Evolutionary conservation across 2,797 vertebrate species (phyloP).

Genomic region (Catharus ustulatus): DNA sequence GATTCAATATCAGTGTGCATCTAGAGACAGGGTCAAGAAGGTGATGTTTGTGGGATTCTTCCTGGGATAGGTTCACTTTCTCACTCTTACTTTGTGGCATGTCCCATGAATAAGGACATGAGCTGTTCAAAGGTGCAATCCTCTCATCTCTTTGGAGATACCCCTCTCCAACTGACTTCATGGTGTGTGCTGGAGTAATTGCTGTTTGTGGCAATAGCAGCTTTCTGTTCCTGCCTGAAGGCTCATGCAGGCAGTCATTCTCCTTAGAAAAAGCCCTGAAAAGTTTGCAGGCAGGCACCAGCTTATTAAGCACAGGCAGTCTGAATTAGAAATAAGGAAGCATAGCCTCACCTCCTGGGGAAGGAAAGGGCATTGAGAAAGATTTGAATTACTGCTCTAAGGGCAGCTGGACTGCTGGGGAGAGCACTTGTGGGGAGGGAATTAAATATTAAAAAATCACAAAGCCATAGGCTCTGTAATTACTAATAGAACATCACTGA

Average conservation of each 20-base stretch:
- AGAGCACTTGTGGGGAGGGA: neutral
- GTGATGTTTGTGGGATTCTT: neutral
- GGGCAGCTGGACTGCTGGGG: neutral
- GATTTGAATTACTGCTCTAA: neutral
- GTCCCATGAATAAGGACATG: neutral
- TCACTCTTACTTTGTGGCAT: neutral
- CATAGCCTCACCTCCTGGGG: neutral
- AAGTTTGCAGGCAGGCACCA: neutral
- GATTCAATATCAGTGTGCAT: rapidly evolving
- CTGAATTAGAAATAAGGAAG: neutral
- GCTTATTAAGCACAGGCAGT: neutral
- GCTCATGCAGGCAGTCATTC: neutral
- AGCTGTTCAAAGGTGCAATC: neutral
- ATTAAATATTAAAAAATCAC: constrained; percentile 29
- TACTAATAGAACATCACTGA: neutral
- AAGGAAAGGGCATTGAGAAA: neutral
- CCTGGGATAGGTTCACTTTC: neutral
- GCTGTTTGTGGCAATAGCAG: neutral
- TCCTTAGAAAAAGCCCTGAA: neutral
- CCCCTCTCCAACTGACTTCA: rapidly evolving
- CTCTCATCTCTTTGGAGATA: neutral
- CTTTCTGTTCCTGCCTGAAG: neutral
- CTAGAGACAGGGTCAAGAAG: neutral
- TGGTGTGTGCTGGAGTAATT: neutral
- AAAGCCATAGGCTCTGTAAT: neutral